A percentile compares a stretch with the other conserved stretches of the same genome.
These are phyloP conservation scores for Cladopsammia gracilis DNA, from an alignment of 64 coral and sea anemone genomes.

Conservation along the genomic window DNA sequence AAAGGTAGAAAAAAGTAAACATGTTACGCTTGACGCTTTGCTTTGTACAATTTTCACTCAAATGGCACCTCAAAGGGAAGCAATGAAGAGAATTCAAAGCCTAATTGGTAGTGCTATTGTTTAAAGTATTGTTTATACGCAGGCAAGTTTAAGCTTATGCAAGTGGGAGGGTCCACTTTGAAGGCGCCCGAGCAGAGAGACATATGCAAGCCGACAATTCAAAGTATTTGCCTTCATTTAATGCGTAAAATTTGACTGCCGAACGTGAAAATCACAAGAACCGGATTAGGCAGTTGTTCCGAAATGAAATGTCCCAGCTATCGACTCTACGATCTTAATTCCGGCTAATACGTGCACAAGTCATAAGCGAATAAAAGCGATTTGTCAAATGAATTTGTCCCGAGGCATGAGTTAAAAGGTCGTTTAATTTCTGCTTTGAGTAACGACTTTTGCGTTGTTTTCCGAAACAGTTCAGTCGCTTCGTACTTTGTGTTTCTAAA, in stretches of 20 bases:
- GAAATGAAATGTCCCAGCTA: not conserved
- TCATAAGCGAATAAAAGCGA: not conserved
- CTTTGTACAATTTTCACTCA: slow-evolving; percentile 35
- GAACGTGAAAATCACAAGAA: not conserved
- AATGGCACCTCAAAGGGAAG: not conserved
- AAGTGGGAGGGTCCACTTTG: not conserved
- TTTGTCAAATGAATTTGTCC: slow-evolving; percentile 39
- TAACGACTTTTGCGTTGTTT: not conserved
- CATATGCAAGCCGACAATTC: not conserved
- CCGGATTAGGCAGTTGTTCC: not conserved
- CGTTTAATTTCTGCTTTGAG: slow-evolving; percentile 5
- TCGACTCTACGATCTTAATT: not conserved
- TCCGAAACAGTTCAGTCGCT: not conserved
- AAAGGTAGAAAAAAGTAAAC: slow-evolving; percentile 1
- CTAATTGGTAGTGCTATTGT: slow-evolving; percentile 26
- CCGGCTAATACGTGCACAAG: not conserved
- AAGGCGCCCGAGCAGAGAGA: not conserved
- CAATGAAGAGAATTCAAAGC: slow-evolving; percentile 39
- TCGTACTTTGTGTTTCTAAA: slow-evolving; percentile 15
- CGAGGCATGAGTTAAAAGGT: not conserved
- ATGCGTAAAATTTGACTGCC: not conserved
- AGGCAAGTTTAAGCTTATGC: slow-evolving; percentile 44
- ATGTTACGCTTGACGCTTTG: not conserved
- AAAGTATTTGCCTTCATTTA: not conserved
- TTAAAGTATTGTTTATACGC: slow-evolving; percentile 12